Evolutionary conservation across 2,113 vertebrate species (phyloP), one percentile per base, ranked within the genome.

Genomic region (Dicrurus megarhynchus): DNA sequence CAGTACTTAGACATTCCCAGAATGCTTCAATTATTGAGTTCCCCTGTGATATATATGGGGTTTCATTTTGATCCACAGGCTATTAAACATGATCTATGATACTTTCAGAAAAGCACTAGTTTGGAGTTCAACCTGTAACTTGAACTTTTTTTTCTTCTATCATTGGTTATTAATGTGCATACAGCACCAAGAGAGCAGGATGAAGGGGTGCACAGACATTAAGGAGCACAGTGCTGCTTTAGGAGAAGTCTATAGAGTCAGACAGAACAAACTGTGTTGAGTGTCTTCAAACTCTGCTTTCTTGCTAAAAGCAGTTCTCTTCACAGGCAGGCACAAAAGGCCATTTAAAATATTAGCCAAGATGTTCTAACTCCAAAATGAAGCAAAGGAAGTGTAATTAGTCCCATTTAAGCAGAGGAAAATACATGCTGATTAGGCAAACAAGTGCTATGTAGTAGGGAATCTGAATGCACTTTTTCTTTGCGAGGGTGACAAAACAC

Each of bases 1-100:
- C 33, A 59, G 32, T 67, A 86, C 85, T 90, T 78, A 75, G 71
- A 92, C 79, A 93, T 95, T 96, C 56, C 82, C 16, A 15, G 90
- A 84, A 94, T 75, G 71, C 85, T 94, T 95, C 92, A 94, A 96
- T 96, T 94, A 96, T 64, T 92, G 87, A 96, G 88, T 71, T 95
- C 68, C 67, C 47, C 35, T 81, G 85, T 93, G 88, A 97, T 80
- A 71, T 71, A 94, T 94, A 88, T 63, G 63, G 73, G 74, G 75
- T 84, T 96, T 97, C 93, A 94, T 90, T 61, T 82, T 93, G 94
- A 87, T 82, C 75, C 94, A 93, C 73, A 91, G 79, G 81, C 85
- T 85, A 94, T 89, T 96, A 74, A 95, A 92, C 82, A 86, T 96
- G 90, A 96, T 97, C 88, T 93, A 94, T 86, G 84, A 92, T 23